These are phyloP conservation scores for Silurus aristotelis DNA, from an alignment of 2,797 vertebrate genomes.

Conservation along the genomic window DNA sequence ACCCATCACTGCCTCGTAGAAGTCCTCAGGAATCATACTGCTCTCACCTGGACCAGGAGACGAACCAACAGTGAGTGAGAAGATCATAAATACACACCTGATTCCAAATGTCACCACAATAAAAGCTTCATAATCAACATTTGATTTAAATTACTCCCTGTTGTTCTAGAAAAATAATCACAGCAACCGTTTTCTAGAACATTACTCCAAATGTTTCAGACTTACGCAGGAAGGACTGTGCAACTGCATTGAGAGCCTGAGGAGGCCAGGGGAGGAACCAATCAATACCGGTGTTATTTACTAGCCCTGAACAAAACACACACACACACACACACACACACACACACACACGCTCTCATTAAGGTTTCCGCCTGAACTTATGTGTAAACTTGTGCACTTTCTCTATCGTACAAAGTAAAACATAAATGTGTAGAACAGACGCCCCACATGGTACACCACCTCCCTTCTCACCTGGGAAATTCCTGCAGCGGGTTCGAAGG, in stretches of 20 bases:
- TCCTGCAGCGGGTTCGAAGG: slow-evolving; percentile 89
- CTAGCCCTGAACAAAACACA: slow-evolving; percentile 79
- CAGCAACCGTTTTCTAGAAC: background rate
- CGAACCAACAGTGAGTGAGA: background rate
- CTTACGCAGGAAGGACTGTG: slow-evolving; percentile 89
- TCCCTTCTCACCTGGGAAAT: slow-evolving; percentile 87
- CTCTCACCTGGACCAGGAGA: slow-evolving; percentile 73
- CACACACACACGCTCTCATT: background rate
- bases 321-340: slow-evolving; percentile 19
- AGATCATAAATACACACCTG: background rate
- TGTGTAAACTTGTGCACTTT: background rate
- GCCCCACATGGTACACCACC: background rate
- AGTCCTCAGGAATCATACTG: slow-evolving; percentile 75
- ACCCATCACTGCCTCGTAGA: slow-evolving; percentile 71
- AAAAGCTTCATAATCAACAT: too few species aligned
- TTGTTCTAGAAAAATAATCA: background rate
- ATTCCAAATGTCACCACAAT: background rate
- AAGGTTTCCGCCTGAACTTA: background rate
- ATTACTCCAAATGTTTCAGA: background rate
- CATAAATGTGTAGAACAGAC: background rate
- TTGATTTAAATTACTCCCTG: background rate
- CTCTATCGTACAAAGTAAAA: background rate
- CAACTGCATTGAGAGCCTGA: slow-evolving; percentile 90
- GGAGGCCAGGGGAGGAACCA: slow-evolving; percentile 96
- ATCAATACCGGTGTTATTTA: slow-evolving; percentile 96